Conservation (phyloP, 30 jellyfish, hydroid and myxozoan genomes). For the Phacellophora camtschatica region DNA sequence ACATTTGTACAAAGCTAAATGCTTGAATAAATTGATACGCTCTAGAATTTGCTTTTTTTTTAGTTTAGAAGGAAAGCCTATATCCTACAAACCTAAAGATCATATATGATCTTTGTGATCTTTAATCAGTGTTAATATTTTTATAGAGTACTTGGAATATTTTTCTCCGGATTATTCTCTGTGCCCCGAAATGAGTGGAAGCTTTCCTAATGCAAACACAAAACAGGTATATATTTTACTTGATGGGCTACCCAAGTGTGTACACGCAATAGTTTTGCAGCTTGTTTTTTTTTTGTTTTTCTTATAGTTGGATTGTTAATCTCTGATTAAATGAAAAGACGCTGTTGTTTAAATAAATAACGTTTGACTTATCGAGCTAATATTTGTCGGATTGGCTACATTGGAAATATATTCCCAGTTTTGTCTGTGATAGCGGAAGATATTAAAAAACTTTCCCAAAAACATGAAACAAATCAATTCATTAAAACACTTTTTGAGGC, state of each 20-base stretch:
- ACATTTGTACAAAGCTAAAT: too few relatives aligned
- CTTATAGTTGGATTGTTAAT: not conserved
- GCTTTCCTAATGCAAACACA: conserved; percentile 76
- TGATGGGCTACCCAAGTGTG: not conserved
- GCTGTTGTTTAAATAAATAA: too few relatives aligned
- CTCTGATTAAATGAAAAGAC: too few relatives aligned
- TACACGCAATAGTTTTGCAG: not conserved
- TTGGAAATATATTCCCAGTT: too few relatives aligned
- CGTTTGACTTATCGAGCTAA: too few relatives aligned
- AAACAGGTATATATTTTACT: conserved; percentile 38
- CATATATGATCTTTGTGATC: not conserved
- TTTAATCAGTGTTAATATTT: not conserved
- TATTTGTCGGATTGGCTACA: too few relatives aligned
- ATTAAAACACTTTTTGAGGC: too few relatives aligned
- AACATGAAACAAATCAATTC: too few relatives aligned
- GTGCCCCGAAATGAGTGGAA: conserved; percentile 87
- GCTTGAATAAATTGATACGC: too few relatives aligned
- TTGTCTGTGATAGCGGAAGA: too few relatives aligned
- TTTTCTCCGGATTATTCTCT: conserved; percentile 86
- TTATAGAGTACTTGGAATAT: conserved; percentile 64
- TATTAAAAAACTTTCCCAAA: too few relatives aligned
- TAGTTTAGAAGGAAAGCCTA: too few relatives aligned
- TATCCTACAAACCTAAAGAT: not conserved
- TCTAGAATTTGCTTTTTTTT: not conserved
- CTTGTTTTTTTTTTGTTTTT: not conserved